Base-by-base conservation (phyloP, 2,888 invertebrate species). In the Morpho achilles region DNA sequence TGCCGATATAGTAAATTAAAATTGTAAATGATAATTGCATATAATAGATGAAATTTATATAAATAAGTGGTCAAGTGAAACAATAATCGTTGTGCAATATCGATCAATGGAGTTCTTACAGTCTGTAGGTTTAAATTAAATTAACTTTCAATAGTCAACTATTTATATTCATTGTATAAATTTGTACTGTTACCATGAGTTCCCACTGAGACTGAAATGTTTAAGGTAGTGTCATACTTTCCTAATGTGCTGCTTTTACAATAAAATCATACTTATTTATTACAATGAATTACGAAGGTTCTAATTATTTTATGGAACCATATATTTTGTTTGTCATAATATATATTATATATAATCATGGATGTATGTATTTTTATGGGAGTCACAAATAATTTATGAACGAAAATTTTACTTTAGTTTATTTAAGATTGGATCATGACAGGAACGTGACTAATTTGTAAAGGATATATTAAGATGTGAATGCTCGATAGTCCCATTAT, bases 1-100 rank as follows among this genome's bases (percentile, higher is more conserved):
- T 78, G 75, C 77, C 79, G 69, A 63, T 63, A 60, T 80, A 80
- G 74, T 71, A 39, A 72, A 75, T 75, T 45, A 70, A 73, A 74
- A 74, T 61, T 80, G 78, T 79, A 78, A 79, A 52, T 65, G 81
- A 50, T 65, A 59, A 45, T 66, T 71, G 66, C 63, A 72, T 65
- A 71, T 72, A 70, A 61, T 82, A 80, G 76, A 72, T 77, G 73
- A 77, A 74, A 76, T 71, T 68, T 73, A 69, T 69, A 68, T 65
- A 61, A 51, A 16, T 65, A 69, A 63, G 65, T 65, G 59, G 59
- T 63, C 66, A 59, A 63, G 73, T 70, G 67, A 64, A 61, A 45
- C 10, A 45, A 56, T 62, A 69, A 69, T 74, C 71, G 68, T 68
- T 66, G 72, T 69, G 73, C 75, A 73, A 73, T 75, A 74, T 69